phyloP scores from a whole-genome alignment of 35 echinoderm and acorn worm species.

The Diadema setosum region DNA sequence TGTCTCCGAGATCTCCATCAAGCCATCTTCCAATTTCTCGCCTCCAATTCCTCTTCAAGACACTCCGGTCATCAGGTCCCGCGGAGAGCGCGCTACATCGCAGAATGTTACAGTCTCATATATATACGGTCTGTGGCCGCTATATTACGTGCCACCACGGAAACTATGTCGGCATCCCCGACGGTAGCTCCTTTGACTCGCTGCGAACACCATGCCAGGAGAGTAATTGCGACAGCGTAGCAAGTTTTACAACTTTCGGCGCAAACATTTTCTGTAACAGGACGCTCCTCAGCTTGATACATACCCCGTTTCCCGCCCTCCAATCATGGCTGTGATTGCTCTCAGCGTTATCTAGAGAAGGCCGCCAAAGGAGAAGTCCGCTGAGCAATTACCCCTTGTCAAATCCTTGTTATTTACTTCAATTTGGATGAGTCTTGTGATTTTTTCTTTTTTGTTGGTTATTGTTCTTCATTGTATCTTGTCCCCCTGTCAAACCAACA shows the following conservation, averaged over 20 bases:
- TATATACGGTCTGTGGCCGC: too few relatives aligned
- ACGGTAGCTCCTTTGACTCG: not conserved
- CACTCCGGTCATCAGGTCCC: too few relatives aligned
- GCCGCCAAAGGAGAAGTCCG: too few relatives aligned
- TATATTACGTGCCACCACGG: not conserved
- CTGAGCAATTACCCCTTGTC: too few relatives aligned
- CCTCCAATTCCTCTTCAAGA: not conserved
- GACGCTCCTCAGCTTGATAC: not conserved
- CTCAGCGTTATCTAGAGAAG: too few relatives aligned
- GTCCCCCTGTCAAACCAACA: not conserved
- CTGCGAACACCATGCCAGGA: not conserved
- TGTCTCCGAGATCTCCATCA: not conserved
- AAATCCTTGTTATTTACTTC: too few relatives aligned
- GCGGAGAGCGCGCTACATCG: not conserved
- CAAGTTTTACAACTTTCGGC: not conserved
- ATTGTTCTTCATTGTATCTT: not conserved
- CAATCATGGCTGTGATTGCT: too few relatives aligned
- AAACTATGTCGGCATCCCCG: not conserved
- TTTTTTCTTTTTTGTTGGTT: not conserved
- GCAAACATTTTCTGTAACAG: not conserved
- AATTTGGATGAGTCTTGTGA: not conserved
- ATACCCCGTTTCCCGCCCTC: not conserved
- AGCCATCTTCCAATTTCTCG: conserved; percentile 9
- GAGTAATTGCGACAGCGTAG: conserved; percentile 10
- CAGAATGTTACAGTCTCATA: not conserved